Evolutionary conservation across 2,888 invertebrate species (phyloP).

Genomic region (Eledona agricola): DNA sequence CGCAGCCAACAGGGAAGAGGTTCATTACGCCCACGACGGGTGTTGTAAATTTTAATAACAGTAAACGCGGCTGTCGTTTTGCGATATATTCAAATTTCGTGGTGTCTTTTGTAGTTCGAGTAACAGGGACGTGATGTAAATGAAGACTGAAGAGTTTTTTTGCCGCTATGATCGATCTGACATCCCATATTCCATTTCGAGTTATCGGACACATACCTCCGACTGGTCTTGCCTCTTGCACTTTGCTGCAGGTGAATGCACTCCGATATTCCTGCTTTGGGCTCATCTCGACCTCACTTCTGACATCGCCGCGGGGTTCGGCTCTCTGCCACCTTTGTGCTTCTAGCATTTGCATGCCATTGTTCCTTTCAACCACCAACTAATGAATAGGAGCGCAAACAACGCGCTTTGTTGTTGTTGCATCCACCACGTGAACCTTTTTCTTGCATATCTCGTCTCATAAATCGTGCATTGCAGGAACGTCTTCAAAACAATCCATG

Average conservation of each 20-base stretch:
- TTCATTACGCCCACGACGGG: conserved; percentile 36
- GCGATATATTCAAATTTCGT: conserved; percentile 42
- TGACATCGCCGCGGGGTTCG: conserved; percentile 38
- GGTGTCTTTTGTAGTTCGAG: conserved; percentile 7
- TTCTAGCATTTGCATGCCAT: conserved; percentile 20
- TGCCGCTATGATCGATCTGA: conserved; percentile 22
- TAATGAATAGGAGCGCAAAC: conserved; percentile 28
- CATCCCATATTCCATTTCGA: conserved; percentile 29
- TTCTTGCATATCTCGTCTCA: too few relatives aligned
- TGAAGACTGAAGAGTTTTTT: conserved; percentile 16
- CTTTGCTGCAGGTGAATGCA: conserved; percentile 48
- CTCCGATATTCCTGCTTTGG: conserved; percentile 43
- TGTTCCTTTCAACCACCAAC: conserved; percentile 21
- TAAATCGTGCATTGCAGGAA: conserved; percentile 26
- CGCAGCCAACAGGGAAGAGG: conserved; percentile 10
- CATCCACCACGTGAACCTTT: too few relatives aligned
- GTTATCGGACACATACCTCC: conserved; percentile 44
- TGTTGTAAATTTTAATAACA: conserved; percentile 43
- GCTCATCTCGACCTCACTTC: conserved; percentile 40
- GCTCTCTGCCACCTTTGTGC: conserved; percentile 26
- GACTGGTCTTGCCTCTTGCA: conserved; percentile 49
- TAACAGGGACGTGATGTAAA: conserved; percentile 9
- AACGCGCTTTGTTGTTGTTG: too few relatives aligned
- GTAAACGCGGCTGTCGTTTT: conserved; percentile 40
- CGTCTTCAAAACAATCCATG: conserved; percentile 20